Evolutionary conservation across 2,113 vertebrate genomes (phyloP).

Genomic region (Alethe castanea): DNA sequence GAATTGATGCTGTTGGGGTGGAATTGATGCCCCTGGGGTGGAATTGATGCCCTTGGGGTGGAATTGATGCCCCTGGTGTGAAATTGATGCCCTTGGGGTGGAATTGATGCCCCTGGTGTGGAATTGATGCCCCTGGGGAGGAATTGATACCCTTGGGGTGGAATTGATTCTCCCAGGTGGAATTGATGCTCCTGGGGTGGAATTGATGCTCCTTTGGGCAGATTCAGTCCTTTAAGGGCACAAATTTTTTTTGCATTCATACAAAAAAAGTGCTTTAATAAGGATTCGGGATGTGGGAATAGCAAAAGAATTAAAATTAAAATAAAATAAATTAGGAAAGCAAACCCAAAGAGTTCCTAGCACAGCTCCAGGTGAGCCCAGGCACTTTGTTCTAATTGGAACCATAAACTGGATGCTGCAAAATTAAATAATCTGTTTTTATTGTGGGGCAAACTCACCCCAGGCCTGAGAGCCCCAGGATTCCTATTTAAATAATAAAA

Average conservation of each 20-base stretch:
- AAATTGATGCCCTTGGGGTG: not conserved
- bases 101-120: not conserved
- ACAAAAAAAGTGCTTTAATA: not conserved
- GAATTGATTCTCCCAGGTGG: too few relatives aligned
- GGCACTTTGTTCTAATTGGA: not conserved
- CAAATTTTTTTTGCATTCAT: not conserved
- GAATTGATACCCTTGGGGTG: not conserved
- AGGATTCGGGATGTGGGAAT: not conserved
- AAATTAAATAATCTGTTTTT: not conserved
- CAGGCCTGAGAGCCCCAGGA: not conserved
- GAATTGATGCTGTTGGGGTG: accelerated
- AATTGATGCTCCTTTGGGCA: too few relatives aligned
- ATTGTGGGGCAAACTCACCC: not conserved
- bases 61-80: not conserved
- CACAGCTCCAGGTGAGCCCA: not conserved
- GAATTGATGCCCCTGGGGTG: not conserved
- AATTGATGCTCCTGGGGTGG: too few relatives aligned
- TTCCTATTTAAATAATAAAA: not conserved
- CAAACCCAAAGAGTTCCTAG: not conserved
- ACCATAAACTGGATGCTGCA: not conserved
- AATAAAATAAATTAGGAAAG: not conserved
- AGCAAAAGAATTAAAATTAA: not conserved
- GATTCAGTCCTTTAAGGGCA: not conserved
- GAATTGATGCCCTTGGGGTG: not conserved
- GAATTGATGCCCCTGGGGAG: not conserved